Conservation (phyloP, 2,113 vertebrate species). For the Periophthalmodon schlosseri region DNA sequence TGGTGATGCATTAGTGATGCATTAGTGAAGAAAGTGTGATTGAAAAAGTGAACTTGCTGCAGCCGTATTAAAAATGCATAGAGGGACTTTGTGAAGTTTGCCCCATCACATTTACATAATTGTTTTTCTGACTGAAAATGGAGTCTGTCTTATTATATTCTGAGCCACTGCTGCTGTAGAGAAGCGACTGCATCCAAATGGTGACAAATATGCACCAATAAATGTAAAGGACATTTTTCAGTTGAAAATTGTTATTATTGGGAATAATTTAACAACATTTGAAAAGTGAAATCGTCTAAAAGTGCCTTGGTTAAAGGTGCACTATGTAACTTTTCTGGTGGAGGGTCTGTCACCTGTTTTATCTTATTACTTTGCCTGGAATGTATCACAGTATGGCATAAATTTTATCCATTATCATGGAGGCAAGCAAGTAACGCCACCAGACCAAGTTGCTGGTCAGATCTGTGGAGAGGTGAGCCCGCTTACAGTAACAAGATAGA, state of each 20-base stretch:
- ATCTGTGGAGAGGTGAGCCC: too few relatives aligned
- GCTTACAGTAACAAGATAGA: too few relatives aligned
- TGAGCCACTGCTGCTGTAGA: not conserved
- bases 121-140: conserved; percentile 19
- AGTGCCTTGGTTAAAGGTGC: too few relatives aligned
- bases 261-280: not conserved
- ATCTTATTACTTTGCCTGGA: too few relatives aligned
- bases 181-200: not conserved
- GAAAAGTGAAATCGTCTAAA: not conserved
- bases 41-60: not conserved
- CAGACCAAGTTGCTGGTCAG: too few relatives aligned
- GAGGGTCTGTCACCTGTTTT: too few relatives aligned
- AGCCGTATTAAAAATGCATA: conserved; percentile 21
- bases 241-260: too few relatives aligned
- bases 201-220: conserved; percentile 2
- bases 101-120: conserved; percentile 37
- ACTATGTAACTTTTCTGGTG: too few relatives aligned
- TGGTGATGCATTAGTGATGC: not conserved
- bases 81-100: conserved; percentile 19
- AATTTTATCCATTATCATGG: too few relatives aligned
- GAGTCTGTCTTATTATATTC: conserved; percentile 12
- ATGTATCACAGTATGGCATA: too few relatives aligned
- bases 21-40: not conserved
- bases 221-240: not conserved
- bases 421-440: too few relatives aligned